These are phyloP conservation scores for Psilopogon haemacephalus DNA, from an alignment of 2,113 vertebrate species.

Conservation along the genomic window DNA sequence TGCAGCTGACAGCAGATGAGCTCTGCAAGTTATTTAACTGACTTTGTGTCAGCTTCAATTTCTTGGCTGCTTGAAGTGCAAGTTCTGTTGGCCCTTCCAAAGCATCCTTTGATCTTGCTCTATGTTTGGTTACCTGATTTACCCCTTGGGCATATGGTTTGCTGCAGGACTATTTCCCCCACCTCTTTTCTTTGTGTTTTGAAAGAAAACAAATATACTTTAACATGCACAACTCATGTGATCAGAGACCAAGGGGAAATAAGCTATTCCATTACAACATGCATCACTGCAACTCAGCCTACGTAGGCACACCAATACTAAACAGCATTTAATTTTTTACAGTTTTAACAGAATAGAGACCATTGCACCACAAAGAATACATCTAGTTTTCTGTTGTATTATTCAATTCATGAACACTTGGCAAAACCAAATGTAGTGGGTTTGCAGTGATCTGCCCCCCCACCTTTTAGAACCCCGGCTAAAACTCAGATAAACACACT, in stretches of 20 bases:
- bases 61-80: slow-evolving; percentile 43
- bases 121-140: slow-evolving; percentile 28
- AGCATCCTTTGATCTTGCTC: slow-evolving; percentile 59
- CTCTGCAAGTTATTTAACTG: slow-evolving; percentile 69
- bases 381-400: not conserved
- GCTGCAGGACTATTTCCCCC: not conserved
- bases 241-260: not conserved
- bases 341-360: not conserved
- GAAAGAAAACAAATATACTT: not conserved
- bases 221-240: not conserved
- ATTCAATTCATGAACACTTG: not conserved
- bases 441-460: too few species aligned
- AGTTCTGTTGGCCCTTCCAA: slow-evolving; percentile 49
- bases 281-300: not conserved
- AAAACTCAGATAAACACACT: too few species aligned
- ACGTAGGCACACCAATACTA: not conserved
- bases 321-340: not conserved
- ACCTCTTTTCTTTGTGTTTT: not conserved
- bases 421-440: too few species aligned
- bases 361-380: not conserved
- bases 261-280: not conserved
- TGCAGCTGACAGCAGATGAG: slow-evolving; percentile 3
- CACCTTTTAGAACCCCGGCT: too few species aligned
- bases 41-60: slow-evolving; percentile 74
- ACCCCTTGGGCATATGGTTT: slow-evolving; percentile 1